Conservation (phyloP, 2,113 vertebrate species). For the Solenodon paradoxus region DNA sequence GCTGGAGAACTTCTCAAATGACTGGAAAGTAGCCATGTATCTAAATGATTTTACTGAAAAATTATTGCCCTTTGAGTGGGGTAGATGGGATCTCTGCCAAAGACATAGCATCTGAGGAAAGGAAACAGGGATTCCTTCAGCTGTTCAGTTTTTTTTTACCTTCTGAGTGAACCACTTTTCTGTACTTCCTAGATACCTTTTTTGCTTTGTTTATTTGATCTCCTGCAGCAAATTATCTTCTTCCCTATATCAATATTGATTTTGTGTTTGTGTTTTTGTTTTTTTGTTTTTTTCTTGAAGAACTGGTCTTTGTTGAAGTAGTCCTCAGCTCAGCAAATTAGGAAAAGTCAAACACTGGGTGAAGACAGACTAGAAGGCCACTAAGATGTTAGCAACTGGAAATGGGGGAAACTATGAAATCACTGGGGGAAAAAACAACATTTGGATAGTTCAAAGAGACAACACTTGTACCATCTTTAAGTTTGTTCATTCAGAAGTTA, state of each 20-base stretch:
- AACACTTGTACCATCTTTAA: background rate
- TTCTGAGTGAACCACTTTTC: background rate
- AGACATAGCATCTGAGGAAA: background rate
- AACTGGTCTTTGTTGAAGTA: constrained; percentile 30
- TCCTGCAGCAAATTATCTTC: background rate
- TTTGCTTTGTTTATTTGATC: background rate
- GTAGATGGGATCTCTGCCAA: background rate
- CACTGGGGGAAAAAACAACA: background rate
- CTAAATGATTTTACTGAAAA: background rate
- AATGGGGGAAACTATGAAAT: background rate
- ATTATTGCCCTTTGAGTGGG: background rate
- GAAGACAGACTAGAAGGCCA: background rate
- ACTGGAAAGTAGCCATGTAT: background rate
- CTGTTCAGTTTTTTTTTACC: background rate
- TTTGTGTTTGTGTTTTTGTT: background rate
- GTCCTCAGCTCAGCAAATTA: background rate
- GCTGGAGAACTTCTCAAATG: background rate
- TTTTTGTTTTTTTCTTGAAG: background rate
- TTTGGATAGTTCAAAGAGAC: background rate
- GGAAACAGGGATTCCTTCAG: background rate
- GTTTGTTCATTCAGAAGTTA: background rate
- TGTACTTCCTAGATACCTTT: background rate
- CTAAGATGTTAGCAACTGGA: background rate
- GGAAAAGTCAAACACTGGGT: constrained; percentile 32
- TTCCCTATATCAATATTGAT: background rate